Conservation (phyloP, 2,113 vertebrate species). For the Etheostoma spectabile region DNA sequence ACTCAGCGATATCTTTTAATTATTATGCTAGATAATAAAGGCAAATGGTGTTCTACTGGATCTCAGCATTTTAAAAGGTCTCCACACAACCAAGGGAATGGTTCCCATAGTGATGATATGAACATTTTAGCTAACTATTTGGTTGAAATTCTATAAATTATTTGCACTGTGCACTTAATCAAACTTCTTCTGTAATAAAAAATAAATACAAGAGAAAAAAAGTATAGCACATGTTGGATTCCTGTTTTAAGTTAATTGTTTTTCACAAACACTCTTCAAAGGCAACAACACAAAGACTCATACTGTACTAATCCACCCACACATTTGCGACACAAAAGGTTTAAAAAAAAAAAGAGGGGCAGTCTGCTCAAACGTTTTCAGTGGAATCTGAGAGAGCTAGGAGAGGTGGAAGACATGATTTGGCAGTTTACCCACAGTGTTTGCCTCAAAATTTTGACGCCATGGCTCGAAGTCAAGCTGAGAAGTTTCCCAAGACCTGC, state of each 20-base stretch:
- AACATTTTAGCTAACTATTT: neutral
- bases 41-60: neutral
- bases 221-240: conserved; percentile 27
- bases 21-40: conserved; percentile 74
- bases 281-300: neutral
- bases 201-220: neutral
- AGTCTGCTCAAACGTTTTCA: conserved; percentile 70
- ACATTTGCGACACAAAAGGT: conserved; percentile 4
- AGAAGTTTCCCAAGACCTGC: conserved; percentile 92
- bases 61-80: neutral
- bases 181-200: neutral
- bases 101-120: neutral
- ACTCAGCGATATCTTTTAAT: conserved; percentile 79
- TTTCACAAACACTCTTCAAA: conserved; percentile 44
- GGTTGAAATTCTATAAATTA: neutral
- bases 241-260: conserved; percentile 63
- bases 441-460: conserved; percentile 89
- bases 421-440: conserved; percentile 88
- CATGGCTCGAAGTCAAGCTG: conserved; percentile 86
- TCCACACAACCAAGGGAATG: neutral
- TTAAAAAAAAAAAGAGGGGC: conserved; percentile 49
- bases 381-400: conserved; percentile 81
- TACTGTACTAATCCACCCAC: conserved; percentile 33
- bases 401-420: conserved; percentile 80
- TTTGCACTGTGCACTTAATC: neutral